Percentiles rank a stretch among this genome's conserved stretches.
Conservation (phyloP, 2,113 vertebrate species). For the Hepsetus odoe region DNA sequence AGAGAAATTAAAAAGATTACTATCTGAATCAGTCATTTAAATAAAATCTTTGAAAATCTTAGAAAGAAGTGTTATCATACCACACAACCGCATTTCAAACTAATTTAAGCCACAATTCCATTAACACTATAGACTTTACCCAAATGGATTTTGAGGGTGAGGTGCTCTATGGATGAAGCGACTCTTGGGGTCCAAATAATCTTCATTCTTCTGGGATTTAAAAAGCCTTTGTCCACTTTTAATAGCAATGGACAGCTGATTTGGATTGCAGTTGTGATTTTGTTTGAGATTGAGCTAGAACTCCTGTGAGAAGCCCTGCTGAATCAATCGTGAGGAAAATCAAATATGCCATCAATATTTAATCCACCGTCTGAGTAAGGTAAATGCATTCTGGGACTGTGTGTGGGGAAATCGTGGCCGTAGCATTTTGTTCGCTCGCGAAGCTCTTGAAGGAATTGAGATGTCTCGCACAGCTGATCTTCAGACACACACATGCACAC, state of each 20-base stretch:
- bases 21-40: too few species aligned
- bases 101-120: too few species aligned
- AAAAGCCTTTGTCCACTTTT: not conserved
- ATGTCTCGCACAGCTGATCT: slow-evolving; percentile 63
- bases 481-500: slow-evolving; percentile 25
- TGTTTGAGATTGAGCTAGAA: not conserved
- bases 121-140: not conserved
- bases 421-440: slow-evolving; percentile 55
- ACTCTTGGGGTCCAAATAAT: not conserved
- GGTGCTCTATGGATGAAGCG: not conserved
- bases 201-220: not conserved
- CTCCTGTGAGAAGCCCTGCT: not conserved
- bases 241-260: not conserved
- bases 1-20: too few species aligned
- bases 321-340: slow-evolving; percentile 59
- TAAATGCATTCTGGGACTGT: slow-evolving; percentile 65
- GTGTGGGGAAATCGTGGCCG: slow-evolving; percentile 52
- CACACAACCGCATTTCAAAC: too few species aligned
- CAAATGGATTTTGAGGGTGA: not conserved
- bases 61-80: too few species aligned
- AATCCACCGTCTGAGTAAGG: slow-evolving; percentile 64
- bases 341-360: slow-evolving; percentile 70
- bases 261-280: not conserved
- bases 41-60: too few species aligned
- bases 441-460: slow-evolving; percentile 52